phyloP scores from a whole-genome alignment of 2,797 vertebrate genomes.

The Xenentodon cancila region DNA sequence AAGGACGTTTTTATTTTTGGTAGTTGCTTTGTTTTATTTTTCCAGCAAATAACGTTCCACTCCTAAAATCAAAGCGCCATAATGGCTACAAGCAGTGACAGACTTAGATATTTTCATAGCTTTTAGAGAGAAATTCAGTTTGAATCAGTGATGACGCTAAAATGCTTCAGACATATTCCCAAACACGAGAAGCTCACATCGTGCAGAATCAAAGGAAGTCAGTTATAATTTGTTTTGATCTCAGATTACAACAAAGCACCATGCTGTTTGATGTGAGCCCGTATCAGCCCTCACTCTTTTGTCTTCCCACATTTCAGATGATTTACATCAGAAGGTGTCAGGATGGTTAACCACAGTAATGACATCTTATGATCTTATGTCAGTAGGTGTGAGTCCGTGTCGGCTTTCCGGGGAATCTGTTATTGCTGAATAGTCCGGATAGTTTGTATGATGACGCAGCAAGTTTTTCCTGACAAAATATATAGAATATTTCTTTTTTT shows the following conservation, averaged over 20 bases:
- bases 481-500: slow-evolving; percentile 22
- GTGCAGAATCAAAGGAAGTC: slow-evolving; percentile 34
- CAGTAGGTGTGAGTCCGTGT: slow-evolving; percentile 51
- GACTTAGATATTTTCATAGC: background rate
- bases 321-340: slow-evolving; percentile 54
- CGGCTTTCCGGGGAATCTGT: slow-evolving; percentile 30
- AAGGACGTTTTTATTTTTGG: too few relatives aligned
- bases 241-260: slow-evolving; percentile 47
- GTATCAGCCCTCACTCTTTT: slow-evolving; percentile 30
- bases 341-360: slow-evolving; percentile 57
- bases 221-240: slow-evolving; percentile 50
- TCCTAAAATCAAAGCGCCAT: too few relatives aligned
- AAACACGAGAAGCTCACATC: slow-evolving; percentile 19
- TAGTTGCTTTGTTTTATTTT: too few relatives aligned
- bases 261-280: slow-evolving; percentile 42
- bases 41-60: too few relatives aligned
- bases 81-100: slow-evolving; percentile 1
- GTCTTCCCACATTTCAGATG: slow-evolving; percentile 48
- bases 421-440: slow-evolving; percentile 50
- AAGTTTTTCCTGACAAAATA: slow-evolving; percentile 31
- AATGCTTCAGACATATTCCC: slow-evolving; percentile 6
- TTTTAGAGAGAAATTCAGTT: slow-evolving; percentile 5
- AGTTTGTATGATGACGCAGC: slow-evolving; percentile 44
- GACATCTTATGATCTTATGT: slow-evolving; percentile 56
- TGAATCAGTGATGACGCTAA: background rate